Evolutionary conservation across 2,888 invertebrate species (phyloP), one percentile per base, ranked within the genome.

Genomic region (Nomada flava): DNA sequence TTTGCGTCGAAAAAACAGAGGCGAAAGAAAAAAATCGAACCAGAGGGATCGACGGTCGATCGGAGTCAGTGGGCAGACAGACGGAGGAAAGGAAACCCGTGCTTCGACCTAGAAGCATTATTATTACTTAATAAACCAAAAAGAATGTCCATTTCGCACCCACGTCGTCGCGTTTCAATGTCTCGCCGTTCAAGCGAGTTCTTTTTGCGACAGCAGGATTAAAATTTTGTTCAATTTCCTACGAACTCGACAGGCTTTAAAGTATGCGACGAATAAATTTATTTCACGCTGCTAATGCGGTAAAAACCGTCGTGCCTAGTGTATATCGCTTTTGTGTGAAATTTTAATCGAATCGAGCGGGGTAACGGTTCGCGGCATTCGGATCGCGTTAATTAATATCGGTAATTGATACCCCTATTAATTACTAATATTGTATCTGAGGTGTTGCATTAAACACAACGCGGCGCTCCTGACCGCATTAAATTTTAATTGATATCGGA

Each of bases 71-170:
- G 64, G 59, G 64, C 62, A 69, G 62, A 59, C 29, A 74, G n/a
- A 64, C 20, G 75, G 52, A 52, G 52, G 72, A 75, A 36, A 71
- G 59, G 63, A 73, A 84, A 70, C 53, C n/a, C 11, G 42, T 18
- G 63, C 64, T 72, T 63, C 84, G 80, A 85, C 84, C 86, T 72
- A 77, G 75, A 86, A 83, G 83, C 63, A 69, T 79, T 75, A 55
- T 65, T 60, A 36, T 1, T 36, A 36, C 36, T 36, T 7, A 7
- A 36, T 36, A 36, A 36, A 36, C 7, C 36, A 85, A 85, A 75
- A 69, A 50, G 53, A 72, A 67, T 59, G 83, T 79, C 53, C 68
- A 59, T 20, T 29, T 55, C 26, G 15, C 29, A 65, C 57, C 73
- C 29, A 70, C 63, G 50, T 2, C 0, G 36, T 50, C 53, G 18